phyloP scores from a whole-genome alignment of 2,888 invertebrate genomes.

The Drosophila monieri region DNA sequence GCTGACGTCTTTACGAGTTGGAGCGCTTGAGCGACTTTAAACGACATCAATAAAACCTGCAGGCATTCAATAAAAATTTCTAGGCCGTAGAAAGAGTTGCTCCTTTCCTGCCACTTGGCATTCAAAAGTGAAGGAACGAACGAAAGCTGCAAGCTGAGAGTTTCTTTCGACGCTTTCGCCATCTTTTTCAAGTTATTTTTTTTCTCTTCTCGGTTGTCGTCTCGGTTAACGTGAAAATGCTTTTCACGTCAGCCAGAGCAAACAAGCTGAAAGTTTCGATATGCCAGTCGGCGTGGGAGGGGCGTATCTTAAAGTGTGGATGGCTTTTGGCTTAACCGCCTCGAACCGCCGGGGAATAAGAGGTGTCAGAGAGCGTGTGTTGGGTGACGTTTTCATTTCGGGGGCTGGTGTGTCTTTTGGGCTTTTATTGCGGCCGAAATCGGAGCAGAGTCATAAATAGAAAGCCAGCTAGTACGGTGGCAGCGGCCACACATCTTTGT shows the following conservation, averaged over 20 bases:
- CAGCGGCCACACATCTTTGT: constrained; percentile 62
- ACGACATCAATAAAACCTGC: constrained; percentile 60
- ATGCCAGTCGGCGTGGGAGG: constrained; percentile 2
- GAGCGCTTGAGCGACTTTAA: constrained; percentile 55
- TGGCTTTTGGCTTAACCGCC: constrained; percentile 14
- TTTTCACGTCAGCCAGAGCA: constrained; percentile 34
- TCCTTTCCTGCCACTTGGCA: constrained; percentile 54
- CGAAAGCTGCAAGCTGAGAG: constrained; percentile 29
- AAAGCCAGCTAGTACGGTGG: constrained; percentile 19
- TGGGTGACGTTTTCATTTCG: constrained; percentile 51
- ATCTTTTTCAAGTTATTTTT: not conserved
- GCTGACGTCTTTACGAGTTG: constrained; percentile 54
- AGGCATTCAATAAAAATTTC: constrained; percentile 55
- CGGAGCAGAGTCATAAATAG: constrained; percentile 42
- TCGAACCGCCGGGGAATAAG: constrained; percentile 5
- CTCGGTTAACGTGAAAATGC: constrained; percentile 33
- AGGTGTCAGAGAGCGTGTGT: constrained; percentile 54
- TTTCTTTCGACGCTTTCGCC: constrained; percentile 10
- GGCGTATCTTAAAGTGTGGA: constrained; percentile 8
- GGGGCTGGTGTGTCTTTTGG: constrained; percentile 47
- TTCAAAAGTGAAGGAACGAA: constrained; percentile 24
- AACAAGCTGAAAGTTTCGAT: constrained; percentile 43
- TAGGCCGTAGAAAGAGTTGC: constrained; percentile 46
- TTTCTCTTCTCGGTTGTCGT: not conserved
- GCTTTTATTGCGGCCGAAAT: constrained; percentile 62